Evolutionary conservation across 2,797 vertebrate genomes (phyloP).

Genomic region (Rhinella marina): DNA sequence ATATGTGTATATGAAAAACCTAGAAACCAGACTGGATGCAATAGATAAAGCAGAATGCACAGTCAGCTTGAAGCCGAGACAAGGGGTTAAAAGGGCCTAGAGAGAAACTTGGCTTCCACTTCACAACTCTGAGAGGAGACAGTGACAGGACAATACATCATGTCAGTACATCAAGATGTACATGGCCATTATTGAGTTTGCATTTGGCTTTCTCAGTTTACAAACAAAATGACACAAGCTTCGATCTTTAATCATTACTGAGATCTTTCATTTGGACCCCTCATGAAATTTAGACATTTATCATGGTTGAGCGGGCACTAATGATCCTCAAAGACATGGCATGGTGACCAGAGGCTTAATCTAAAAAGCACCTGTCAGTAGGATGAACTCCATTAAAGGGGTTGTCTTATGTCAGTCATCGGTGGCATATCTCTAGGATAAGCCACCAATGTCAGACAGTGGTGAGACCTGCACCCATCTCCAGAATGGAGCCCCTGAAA

Average conservation of each 20-base stretch:
- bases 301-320: constrained; percentile 27
- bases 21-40: neutral
- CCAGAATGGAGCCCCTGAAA: no score
- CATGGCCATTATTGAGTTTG: constrained; percentile 54
- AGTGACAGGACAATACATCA: constrained; percentile 57
- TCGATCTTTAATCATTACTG: constrained; percentile 35
- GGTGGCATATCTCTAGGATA: no score
- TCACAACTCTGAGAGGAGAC: constrained; percentile 49
- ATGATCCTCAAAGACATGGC: neutral
- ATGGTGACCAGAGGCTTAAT: neutral
- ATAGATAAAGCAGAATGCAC: constrained; percentile 2
- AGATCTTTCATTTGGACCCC: constrained; percentile 41
- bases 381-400: no score
- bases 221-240: constrained; percentile 51
- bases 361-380: neutral
- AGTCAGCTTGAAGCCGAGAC: neutral
- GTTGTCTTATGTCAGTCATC: no score
- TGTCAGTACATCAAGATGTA: constrained; percentile 34
- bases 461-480: no score
- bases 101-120: constrained; percentile 32
- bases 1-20: neutral
- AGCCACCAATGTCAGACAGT: no score
- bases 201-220: constrained; percentile 52
- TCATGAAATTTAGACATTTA: constrained; percentile 32
- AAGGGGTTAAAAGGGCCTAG: constrained; percentile 30